These are phyloP conservation scores for Acanthoscelides obtectus DNA, from an alignment of 2,888 invertebrate species.

Conservation along the genomic window DNA sequence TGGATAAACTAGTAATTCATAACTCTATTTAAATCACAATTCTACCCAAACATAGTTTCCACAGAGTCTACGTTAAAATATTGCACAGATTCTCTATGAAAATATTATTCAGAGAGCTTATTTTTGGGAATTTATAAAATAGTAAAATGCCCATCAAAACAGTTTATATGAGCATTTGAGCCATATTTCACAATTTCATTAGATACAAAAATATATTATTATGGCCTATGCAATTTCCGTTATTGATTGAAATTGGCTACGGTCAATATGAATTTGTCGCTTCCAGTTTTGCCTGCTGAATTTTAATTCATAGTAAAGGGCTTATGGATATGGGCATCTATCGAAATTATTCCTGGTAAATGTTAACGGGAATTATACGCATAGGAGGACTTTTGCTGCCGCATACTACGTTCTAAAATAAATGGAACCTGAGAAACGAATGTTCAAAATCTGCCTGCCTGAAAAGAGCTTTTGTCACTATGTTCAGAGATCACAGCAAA, in stretches of 20 bases:
- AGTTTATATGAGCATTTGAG: background rate
- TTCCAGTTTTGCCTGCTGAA: background rate
- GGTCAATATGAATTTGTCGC: background rate
- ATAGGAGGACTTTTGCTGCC: too few relatives aligned
- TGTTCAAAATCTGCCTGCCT: too few relatives aligned
- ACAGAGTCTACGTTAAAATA: too few relatives aligned
- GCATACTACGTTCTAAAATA: too few relatives aligned
- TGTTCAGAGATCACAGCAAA: too few relatives aligned
- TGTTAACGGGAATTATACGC: too few relatives aligned
- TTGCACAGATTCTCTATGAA: too few relatives aligned
- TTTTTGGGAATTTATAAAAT: background rate
- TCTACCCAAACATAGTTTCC: too few relatives aligned
- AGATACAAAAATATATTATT: background rate
- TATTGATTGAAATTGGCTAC: background rate
- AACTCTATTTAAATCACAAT: too few relatives aligned
- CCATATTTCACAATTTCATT: background rate
- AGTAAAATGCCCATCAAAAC: background rate
- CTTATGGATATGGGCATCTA: background rate
- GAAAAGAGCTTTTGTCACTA: too few relatives aligned
- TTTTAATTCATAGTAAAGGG: background rate
- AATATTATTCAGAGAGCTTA: background rate
- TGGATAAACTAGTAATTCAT: too few relatives aligned
- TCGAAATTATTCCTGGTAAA: background rate
- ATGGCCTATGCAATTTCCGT: background rate
- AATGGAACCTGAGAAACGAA: too few relatives aligned